A percentile compares a stretch with the other conserved stretches of the same genome.
phyloP scores from a whole-genome alignment of 2,797 vertebrate genomes.

The Scolopax bukidnonensis region DNA sequence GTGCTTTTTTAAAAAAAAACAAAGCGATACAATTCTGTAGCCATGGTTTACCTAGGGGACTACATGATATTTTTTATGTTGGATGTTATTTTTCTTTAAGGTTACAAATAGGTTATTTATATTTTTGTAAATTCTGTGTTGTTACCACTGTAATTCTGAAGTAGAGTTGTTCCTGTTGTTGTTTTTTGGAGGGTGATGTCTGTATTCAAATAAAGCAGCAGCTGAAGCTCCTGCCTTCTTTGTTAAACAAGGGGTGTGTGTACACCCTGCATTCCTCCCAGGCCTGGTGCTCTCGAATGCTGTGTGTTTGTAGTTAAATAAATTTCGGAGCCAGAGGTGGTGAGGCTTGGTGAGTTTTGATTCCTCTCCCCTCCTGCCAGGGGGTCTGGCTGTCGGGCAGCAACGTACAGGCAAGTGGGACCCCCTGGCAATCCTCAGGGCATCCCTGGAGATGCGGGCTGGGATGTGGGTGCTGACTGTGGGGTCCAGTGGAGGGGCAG shows the following conservation, averaged over 20 bases:
- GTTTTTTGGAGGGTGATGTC: background rate
- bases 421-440: fast-evolving
- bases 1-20: constrained; percentile 6
- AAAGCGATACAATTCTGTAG: background rate
- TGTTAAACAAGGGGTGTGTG: background rate
- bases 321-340: background rate
- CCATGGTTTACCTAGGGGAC: constrained; percentile 1
- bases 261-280: background rate
- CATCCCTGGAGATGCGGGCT: background rate
- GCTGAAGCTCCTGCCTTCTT: background rate
- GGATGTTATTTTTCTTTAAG: constrained; percentile 39
- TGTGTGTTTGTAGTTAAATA: constrained; percentile 34
- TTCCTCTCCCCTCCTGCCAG: background rate
- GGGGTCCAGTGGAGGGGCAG: background rate
- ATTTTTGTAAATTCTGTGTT: constrained; percentile 50
- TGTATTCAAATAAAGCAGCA: constrained; percentile 4
- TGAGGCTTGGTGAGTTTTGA: background rate
- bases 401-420: fast-evolving
- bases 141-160: background rate
- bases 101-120: constrained; percentile 53
- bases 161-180: background rate
- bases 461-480: background rate
- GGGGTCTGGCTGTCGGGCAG: background rate
- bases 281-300: background rate
- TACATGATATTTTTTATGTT: background rate